Percentiles rank a stretch among this genome's conserved stretches.
phyloP scores from a whole-genome alignment of 2,113 vertebrate genomes.

The Erythrocercus mccallii region DNA sequence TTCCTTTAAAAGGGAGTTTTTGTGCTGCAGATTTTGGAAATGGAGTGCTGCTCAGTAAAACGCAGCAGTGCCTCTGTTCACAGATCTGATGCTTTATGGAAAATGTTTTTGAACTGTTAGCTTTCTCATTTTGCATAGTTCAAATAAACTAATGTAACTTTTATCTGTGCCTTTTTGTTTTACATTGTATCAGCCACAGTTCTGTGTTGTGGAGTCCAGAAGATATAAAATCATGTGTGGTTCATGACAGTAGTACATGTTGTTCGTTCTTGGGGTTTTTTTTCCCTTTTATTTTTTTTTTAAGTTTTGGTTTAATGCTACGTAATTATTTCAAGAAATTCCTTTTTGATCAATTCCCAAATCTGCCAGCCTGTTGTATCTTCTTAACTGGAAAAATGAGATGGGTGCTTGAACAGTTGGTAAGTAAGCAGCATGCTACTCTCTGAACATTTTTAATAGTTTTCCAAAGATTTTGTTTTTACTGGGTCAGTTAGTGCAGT shows the following conservation, averaged over 20 bases:
- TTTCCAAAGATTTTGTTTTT: constrained; percentile 66
- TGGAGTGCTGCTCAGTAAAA: constrained; percentile 70
- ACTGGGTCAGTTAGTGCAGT: constrained; percentile 37
- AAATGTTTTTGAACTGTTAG: constrained; percentile 60
- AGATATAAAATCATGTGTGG: constrained; percentile 75
- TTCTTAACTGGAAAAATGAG: constrained; percentile 80
- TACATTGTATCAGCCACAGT: constrained; percentile 67
- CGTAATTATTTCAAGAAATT: constrained; percentile 78
- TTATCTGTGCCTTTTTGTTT: constrained; percentile 66
- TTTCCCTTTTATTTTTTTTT: neutral
- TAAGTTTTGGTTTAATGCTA: constrained; percentile 68
- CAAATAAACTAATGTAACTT: constrained; percentile 73
- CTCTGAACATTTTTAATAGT: constrained; percentile 71
- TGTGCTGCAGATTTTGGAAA: constrained; percentile 69
- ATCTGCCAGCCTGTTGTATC: constrained; percentile 81
- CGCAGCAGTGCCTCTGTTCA: constrained; percentile 68
- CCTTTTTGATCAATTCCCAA: constrained; percentile 80
- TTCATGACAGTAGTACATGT: constrained; percentile 73
- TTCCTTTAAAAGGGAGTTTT: constrained; percentile 72
- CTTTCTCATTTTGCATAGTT: constrained; percentile 64
- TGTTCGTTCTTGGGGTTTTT: constrained; percentile 44
- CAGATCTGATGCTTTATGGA: constrained; percentile 52
- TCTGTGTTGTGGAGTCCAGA: constrained; percentile 69
- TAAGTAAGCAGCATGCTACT: constrained; percentile 79
- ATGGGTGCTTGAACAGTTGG: constrained; percentile 78